Evolutionary conservation across 2,113 vertebrate species (phyloP), one percentile per base, ranked within the genome.

Genomic region (Sarotherodon lohbergeri): DNA sequence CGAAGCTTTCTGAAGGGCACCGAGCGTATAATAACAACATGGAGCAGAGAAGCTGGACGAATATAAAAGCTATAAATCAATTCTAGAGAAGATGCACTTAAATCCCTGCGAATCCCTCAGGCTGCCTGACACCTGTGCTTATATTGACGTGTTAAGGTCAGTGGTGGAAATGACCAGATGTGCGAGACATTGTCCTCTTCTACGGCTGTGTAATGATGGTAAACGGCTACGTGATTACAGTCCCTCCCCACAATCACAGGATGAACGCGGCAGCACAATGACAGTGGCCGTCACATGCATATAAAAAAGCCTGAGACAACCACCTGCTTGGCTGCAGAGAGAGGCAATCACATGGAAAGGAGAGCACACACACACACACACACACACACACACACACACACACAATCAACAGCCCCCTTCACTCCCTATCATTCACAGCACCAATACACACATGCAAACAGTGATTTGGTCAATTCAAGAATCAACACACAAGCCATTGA

Each of bases 301-400:
- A n/a, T n/a, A n/a, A n/a, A n/a, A n/a, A n/a, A n/a, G 91, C 80
- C 87, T 61, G 81, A 91, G 87, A 73, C 79, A 93, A 91, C 94
- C 95, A 96, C 95, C 95, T 95, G 96, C 94, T 94, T 90, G 91
- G 94, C 88, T 76, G 91, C 24, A 68, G 68, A 91, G 84, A 91
- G 96, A 91, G 82, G 82, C 92, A 96, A 95, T 95, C 93, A 95
- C 92, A 90, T 76, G 88, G 84, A 89, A 86, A 89, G 54, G 13
- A 34, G 22, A 68, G 55, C 22, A 22, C 55, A 86, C 54, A 79
- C 54, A 88, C 32, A 85, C 46, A 71, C 29, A 61, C 59, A 55
- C 36, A 78, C 59, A 36, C 48, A 59, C 41, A 88, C 32, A 84
- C 43, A 61, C 39, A 89, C 78, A 83, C 82, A 89, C 71, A 91